Base-by-base conservation (phyloP, 1,140 invertebrate genomes). In the Drosophila insularis region DNA sequence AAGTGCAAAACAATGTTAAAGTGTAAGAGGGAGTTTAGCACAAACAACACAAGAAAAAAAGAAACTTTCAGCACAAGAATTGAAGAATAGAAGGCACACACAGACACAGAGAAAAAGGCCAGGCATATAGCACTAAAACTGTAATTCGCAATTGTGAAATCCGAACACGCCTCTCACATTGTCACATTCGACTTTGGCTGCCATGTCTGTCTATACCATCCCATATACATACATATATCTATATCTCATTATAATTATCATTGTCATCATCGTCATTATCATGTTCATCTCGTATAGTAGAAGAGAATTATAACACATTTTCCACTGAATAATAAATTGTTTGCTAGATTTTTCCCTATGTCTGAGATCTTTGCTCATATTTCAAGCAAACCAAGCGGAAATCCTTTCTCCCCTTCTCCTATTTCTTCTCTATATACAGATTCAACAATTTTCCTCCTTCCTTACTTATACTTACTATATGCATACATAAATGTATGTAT, bases 1-100 rank as follows among this genome's bases (percentile, higher is more conserved):
- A 79, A 86, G 81, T 86, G 82, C 82, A 86, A 86, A 86, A 82
- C 82, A 86, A 72, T 86, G 82, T 86, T 86, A 67, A 78, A 78
- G 67, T 79, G n/a, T 31, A 54, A 2, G 39, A 32, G 53, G 39
- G 63, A 63, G 53, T 35, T 14, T 53, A 23, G 21, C 14, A 53
- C 46, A n/a, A 40, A 43, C 56, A 69, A 68, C 67, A 14, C 55
- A 67, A 27, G 10, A 32, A 13, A 39, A 60, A 7, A 17, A 14
- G 14, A 7, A 46, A 46, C 43, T 50, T 50, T 50, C 43, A 21
- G 43, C 17, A 21, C 17, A 50, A 50, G 43, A 21, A 50, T 50
- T 50, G 43, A 50, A 50, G 43, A 50, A 50, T 50, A 50, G 43
- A 50, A 21, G 17, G 43, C 43, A 50, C 43, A 50, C 35, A 56